A percentile compares a stretch with the other conserved stretches of the same genome.
Evolutionary conservation across 2,113 vertebrate genomes (phyloP).

Genomic region (Hydrolagus affinis): DNA sequence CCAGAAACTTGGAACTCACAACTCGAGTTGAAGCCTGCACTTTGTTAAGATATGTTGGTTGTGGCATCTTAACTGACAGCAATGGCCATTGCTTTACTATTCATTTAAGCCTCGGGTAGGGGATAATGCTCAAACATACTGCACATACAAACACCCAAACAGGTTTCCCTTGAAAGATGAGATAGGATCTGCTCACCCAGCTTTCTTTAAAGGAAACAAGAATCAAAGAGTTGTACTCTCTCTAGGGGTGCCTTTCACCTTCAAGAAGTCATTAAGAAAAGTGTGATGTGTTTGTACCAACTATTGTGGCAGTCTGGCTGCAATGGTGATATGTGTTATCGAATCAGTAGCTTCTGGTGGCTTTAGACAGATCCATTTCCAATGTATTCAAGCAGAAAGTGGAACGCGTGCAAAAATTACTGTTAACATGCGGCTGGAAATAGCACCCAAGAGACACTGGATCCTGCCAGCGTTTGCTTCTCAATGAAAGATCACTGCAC

Average conservation of each 20-base stretch:
- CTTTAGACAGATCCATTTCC: neutral
- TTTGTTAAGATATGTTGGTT: neutral
- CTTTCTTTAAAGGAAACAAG: neutral
- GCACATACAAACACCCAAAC: neutral
- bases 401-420: neutral
- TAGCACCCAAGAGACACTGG: neutral
- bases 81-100: neutral
- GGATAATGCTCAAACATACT: neutral
- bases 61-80: neutral
- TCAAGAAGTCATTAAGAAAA: slow-evolving; percentile 15
- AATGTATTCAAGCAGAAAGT: slow-evolving; percentile 16
- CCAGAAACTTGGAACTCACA: neutral
- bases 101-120: neutral
- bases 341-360: neutral
- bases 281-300: slow-evolving; percentile 5
- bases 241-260: neutral
- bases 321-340: neutral
- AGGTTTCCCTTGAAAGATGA: neutral
- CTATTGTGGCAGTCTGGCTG: neutral
- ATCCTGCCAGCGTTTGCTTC: neutral
- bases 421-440: slow-evolving; percentile 6
- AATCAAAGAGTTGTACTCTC: neutral
- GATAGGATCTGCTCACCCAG: neutral
- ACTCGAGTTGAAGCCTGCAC: neutral
- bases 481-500: neutral